phyloP scores from a whole-genome alignment of 2,888 invertebrate species.

The Tachina fera region DNA sequence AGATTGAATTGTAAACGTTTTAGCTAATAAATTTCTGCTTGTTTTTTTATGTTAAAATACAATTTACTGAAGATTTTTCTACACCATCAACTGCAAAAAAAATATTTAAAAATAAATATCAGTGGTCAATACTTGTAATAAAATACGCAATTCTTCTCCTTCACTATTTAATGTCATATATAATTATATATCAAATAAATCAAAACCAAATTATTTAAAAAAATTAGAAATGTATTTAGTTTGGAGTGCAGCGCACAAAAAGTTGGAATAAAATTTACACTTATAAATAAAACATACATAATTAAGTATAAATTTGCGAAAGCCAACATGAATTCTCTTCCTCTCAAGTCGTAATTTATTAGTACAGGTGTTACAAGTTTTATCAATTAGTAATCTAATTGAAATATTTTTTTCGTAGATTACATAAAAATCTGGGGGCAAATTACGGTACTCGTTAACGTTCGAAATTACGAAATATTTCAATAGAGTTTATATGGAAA shows the following conservation, averaged over 20 bases:
- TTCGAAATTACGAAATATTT: too few species aligned
- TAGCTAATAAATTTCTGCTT: conserved; percentile 52
- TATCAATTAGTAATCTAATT: too few species aligned
- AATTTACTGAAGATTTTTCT: conserved; percentile 20
- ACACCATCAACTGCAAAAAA: conserved; percentile 45
- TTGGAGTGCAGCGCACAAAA: background rate
- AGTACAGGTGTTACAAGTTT: too few species aligned
- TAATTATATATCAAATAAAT: conserved; percentile 19
- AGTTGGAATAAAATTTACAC: background rate
- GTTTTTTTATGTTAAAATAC: conserved; percentile 6
- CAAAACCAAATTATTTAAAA: background rate
- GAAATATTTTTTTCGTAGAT: too few species aligned
- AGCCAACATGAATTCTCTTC: too few species aligned
- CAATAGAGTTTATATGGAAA: too few species aligned
- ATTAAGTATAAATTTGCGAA: background rate
- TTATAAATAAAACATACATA: background rate
- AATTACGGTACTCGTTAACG: too few species aligned
- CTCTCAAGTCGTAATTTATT: too few species aligned
- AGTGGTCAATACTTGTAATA: conserved; percentile 16
- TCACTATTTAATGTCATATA: conserved; percentile 27
- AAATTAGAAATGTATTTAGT: background rate
- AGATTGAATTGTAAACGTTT: conserved; percentile 65
- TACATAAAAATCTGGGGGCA: too few species aligned
- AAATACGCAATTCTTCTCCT: conserved; percentile 12
- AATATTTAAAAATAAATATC: background rate